Conservation (phyloP, 2,888 invertebrate genomes). For the Scaptomyza caliginosa region DNA sequence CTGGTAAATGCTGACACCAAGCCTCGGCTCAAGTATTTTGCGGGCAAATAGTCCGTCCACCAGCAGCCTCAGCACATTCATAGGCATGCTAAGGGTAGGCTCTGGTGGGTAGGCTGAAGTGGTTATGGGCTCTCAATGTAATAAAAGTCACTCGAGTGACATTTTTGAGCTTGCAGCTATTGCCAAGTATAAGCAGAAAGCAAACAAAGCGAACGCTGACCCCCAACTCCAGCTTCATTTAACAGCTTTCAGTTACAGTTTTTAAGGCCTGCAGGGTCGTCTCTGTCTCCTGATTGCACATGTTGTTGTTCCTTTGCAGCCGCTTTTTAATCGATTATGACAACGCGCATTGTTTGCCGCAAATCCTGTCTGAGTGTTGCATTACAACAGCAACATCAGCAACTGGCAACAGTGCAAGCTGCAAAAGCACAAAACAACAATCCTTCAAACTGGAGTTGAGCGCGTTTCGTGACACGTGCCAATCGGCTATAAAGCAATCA, state of each 20-base stretch:
- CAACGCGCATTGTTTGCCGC: slow-evolving; percentile 62
- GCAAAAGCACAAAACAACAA: slow-evolving; percentile 16
- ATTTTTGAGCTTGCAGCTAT: slow-evolving; percentile 76
- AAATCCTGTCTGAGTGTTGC: slow-evolving; percentile 77
- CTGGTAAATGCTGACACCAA: slow-evolving; percentile 79
- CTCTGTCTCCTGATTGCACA: slow-evolving; percentile 1
- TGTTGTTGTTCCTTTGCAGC: slow-evolving; percentile 49
- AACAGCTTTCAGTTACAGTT: neutral
- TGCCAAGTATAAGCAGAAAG: slow-evolving; percentile 49
- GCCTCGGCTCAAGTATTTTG: slow-evolving; percentile 74
- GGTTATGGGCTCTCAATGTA: slow-evolving; percentile 39
- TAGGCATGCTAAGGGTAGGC: neutral
- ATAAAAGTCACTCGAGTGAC: slow-evolving; percentile 80
- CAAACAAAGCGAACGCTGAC: slow-evolving; percentile 66
- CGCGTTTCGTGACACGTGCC: slow-evolving; percentile 3
- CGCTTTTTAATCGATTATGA: slow-evolving; percentile 76
- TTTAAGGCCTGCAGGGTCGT: slow-evolving; percentile 6
- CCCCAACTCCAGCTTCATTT: slow-evolving; percentile 12
- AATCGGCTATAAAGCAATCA: no score
- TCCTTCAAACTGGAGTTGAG: neutral
- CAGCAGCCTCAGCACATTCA: slow-evolving; percentile 1
- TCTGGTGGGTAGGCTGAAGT: neutral
- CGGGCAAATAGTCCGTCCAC: slow-evolving; percentile 72
- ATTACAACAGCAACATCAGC: slow-evolving; percentile 37
- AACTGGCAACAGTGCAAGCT: slow-evolving; percentile 9